Percentiles rank a stretch among this genome's conserved stretches.
These are phyloP conservation scores for Elachura formosa DNA, from an alignment of 2,113 vertebrate species.

Conservation along the genomic window DNA sequence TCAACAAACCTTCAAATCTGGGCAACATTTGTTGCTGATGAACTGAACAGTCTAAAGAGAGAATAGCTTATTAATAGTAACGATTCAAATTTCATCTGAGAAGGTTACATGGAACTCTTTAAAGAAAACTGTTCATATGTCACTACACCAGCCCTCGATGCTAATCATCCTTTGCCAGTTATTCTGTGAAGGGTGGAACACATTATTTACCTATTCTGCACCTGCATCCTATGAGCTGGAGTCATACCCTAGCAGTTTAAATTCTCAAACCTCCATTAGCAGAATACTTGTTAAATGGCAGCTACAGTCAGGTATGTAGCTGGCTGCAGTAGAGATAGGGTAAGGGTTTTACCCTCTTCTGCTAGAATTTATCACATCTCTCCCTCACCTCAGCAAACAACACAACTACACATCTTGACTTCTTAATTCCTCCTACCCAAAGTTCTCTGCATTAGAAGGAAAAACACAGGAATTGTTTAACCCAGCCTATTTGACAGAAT, in stretches of 20 bases:
- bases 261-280: neutral
- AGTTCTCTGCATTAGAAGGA: neutral
- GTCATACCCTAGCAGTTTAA: neutral
- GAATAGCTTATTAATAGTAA: constrained; percentile 44
- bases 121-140: neutral
- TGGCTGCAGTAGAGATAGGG: neutral
- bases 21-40: neutral
- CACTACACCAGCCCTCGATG: neutral
- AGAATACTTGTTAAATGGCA: neutral
- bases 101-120: constrained; percentile 1
- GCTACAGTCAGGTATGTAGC: neutral
- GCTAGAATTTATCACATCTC: neutral
- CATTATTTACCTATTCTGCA: neutral
- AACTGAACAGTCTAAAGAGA: neutral
- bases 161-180: neutral
- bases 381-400: neutral
- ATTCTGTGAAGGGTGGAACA: neutral
- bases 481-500: neutral
- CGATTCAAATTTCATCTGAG: constrained; percentile 25
- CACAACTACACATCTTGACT: neutral
- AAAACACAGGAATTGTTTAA: neutral
- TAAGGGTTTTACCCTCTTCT: neutral
- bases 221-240: neutral
- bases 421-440: neutral
- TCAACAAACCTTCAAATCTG: neutral